Conservation (phyloP, 2,888 invertebrate genomes). For the Ceramica pisi region DNA sequence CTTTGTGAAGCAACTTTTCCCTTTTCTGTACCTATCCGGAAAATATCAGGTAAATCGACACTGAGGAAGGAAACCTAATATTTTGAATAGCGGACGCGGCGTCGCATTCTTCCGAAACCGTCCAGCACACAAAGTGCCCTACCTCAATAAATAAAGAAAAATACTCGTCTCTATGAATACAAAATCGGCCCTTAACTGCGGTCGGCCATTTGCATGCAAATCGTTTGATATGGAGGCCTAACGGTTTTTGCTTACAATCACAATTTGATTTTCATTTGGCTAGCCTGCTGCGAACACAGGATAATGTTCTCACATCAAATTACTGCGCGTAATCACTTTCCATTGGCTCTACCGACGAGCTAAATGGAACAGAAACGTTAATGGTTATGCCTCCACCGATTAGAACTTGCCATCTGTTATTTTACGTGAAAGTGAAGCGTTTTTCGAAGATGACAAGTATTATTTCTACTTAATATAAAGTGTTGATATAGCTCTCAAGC, state of each 20-base stretch:
- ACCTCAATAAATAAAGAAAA: slow-evolving; percentile 56
- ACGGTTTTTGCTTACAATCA: slow-evolving; percentile 61
- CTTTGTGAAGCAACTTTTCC: background rate
- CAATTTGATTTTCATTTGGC: slow-evolving; percentile 62
- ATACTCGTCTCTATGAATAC: slow-evolving; percentile 58
- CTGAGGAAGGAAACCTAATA: slow-evolving; percentile 4
- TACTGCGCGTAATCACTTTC: slow-evolving; percentile 55
- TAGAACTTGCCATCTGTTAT: slow-evolving; percentile 24
- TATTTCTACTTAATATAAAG: slow-evolving; percentile 34
- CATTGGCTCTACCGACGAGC: slow-evolving; percentile 26
- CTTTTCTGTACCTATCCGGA: background rate
- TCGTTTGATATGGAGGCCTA: slow-evolving; percentile 48
- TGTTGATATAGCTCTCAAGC: slow-evolving; percentile 22
- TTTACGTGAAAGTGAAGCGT: slow-evolving; percentile 2
- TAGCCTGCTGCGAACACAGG: slow-evolving; percentile 52
- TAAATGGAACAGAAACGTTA: slow-evolving; percentile 41
- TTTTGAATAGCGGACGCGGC: background rate
- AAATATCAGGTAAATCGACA: slow-evolving; percentile 9
- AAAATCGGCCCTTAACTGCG: slow-evolving; percentile 45
- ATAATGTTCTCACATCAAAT: slow-evolving; percentile 55
- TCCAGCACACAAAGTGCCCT: slow-evolving; percentile 35
- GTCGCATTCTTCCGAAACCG: slow-evolving; percentile 19
- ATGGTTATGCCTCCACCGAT: slow-evolving; percentile 36
- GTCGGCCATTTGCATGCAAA: slow-evolving; percentile 58
- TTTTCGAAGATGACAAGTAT: slow-evolving; percentile 17